A percentile compares a stretch with the other conserved stretches of the same genome.
phyloP scores from a whole-genome alignment of 2,797 vertebrate genomes.

The Xyrichtys novacula region DNA sequence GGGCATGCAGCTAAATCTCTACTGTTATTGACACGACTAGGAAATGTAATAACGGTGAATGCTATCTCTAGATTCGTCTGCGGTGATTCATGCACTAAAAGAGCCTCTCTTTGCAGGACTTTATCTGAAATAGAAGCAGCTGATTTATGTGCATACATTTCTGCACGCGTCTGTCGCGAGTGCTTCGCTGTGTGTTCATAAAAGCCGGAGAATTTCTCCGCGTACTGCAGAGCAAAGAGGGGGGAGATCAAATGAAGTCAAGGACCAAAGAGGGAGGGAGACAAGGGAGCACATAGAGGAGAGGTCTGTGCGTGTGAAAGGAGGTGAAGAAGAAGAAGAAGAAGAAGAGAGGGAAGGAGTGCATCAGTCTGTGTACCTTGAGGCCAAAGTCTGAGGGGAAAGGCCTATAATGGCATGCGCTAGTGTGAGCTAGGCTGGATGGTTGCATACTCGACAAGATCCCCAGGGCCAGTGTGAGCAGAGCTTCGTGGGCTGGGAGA shows the following conservation, averaged over 20 bases:
- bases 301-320: conserved; percentile 58
- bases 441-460: conserved; percentile 94
- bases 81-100: conserved; percentile 45
- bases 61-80: conserved; percentile 6
- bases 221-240: conserved; percentile 40
- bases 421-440: conserved; percentile 95
- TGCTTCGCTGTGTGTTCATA: conserved; percentile 24
- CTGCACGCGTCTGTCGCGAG: neutral
- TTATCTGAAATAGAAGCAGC: conserved; percentile 13
- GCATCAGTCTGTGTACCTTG: conserved; percentile 88
- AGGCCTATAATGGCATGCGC: conserved; percentile 89
- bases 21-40: conserved; percentile 12
- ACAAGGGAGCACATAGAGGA: conserved; percentile 52
- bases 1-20: conserved; percentile 48
- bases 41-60: conserved; percentile 11
- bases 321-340: too few species aligned
- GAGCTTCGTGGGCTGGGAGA: conserved; percentile 88
- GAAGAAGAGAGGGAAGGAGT: conserved; percentile 63
- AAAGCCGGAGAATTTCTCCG: conserved; percentile 35
- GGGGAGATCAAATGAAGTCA: conserved; percentile 47
- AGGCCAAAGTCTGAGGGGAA: conserved; percentile 90
- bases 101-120: conserved; percentile 13
- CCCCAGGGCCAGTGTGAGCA: conserved; percentile 88
- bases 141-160: conserved; percentile 12
- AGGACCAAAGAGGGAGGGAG: conserved; percentile 48